phyloP scores from a whole-genome alignment of 1,140 invertebrate genomes.

The Drosophila bipectinata region DNA sequence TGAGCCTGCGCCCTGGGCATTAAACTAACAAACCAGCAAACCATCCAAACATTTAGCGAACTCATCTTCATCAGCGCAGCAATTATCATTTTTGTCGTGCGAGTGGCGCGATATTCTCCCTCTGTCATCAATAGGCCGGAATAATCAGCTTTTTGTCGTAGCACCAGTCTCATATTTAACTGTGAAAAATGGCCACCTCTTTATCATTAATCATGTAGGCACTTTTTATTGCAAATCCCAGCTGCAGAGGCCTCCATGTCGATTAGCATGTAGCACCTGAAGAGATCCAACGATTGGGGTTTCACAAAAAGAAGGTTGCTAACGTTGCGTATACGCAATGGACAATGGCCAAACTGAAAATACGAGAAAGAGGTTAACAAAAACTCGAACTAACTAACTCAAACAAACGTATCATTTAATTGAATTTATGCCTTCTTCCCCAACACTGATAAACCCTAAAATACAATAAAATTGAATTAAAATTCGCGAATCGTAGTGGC shows the following conservation, averaged over 20 bases:
- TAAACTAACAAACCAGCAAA: background rate
- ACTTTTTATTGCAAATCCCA: constrained; percentile 15
- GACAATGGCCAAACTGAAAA: background rate
- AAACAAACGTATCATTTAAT: no score
- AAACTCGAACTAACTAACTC: no score
- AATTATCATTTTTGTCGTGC: constrained; percentile 46
- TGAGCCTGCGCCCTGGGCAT: constrained; percentile 8
- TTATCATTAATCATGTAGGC: constrained; percentile 34
- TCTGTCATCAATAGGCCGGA: constrained; percentile 68
- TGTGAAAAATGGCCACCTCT: constrained; percentile 49
- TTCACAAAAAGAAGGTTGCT: constrained; percentile 21
- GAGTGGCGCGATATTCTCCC: constrained; percentile 42
- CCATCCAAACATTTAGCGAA: constrained; percentile 32
- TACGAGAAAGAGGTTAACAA: background rate
- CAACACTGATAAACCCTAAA: background rate
- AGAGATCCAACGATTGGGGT: constrained; percentile 1
- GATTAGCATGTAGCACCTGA: constrained; percentile 37
- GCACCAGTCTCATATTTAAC: constrained; percentile 17
- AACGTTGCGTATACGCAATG: constrained; percentile 37
- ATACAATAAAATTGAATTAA: background rate
- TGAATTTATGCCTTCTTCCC: no score
- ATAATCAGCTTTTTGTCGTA: constrained; percentile 46
- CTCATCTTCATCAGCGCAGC: constrained; percentile 67
- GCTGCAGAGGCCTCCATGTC: constrained; percentile 17
- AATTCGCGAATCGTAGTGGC: constrained; percentile 8